Conservation (phyloP, 2,888 invertebrate species). For the Syritta pipiens region DNA sequence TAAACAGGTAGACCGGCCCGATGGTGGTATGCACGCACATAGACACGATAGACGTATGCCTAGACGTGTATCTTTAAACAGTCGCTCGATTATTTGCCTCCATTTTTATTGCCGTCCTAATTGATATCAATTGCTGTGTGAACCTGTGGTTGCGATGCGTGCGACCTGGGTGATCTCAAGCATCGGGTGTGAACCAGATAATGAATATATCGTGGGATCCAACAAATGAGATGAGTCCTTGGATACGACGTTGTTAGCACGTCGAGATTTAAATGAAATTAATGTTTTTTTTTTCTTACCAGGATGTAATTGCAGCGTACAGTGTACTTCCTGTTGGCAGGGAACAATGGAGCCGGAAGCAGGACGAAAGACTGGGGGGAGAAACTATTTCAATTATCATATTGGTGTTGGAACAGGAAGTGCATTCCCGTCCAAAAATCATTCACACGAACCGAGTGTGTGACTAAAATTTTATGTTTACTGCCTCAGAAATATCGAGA, state of each 20-base stretch:
- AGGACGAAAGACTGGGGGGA: constrained; percentile 2
- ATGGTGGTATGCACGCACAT: background rate
- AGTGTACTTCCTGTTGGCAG: constrained; percentile 30
- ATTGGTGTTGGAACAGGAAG: constrained; percentile 27
- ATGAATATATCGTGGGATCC: constrained; percentile 57
- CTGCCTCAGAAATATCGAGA: too few species aligned
- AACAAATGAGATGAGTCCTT: constrained; percentile 3
- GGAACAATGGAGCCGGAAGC: constrained; percentile 35
- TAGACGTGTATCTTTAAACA: constrained; percentile 54
- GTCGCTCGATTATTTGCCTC: constrained; percentile 64
- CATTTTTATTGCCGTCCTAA: constrained; percentile 67
- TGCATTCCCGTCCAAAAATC: too few species aligned
- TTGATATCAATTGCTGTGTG: constrained; percentile 69
- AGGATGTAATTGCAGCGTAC: constrained; percentile 42
- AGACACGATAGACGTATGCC: constrained; percentile 4
- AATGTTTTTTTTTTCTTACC: constrained; percentile 16
- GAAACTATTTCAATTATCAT: constrained; percentile 23
- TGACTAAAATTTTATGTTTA: too few species aligned
- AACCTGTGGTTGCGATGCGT: constrained; percentile 62
- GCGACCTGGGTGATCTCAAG: constrained; percentile 65
- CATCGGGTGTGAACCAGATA: constrained; percentile 63
- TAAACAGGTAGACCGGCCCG: constrained; percentile 57
- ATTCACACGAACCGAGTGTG: too few species aligned
- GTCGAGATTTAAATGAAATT: constrained; percentile 34
- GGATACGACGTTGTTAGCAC: constrained; percentile 12